These are phyloP conservation scores for Natrix natrix DNA, from an alignment of 2,797 vertebrate genomes.

Conservation along the genomic window DNA sequence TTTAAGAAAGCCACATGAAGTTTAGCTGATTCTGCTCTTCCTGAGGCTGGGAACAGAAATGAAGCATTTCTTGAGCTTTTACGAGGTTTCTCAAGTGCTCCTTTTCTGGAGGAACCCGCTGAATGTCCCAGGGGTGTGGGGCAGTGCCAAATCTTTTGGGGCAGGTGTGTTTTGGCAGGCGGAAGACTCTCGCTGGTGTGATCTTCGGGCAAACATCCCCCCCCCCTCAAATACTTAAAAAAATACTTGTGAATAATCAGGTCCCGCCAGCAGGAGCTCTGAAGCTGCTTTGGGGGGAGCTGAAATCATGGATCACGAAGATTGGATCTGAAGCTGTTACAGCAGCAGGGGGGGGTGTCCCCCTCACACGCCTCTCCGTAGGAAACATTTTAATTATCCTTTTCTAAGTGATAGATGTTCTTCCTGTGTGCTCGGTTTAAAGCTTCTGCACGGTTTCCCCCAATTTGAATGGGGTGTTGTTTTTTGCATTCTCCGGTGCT, in stretches of 20 bases:
- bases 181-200: not conserved
- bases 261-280: not conserved
- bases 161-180: not conserved
- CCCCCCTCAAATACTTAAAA: too few relatives aligned
- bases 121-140: not conserved
- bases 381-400: not conserved
- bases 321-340: not conserved
- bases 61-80: not conserved
- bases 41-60: not conserved
- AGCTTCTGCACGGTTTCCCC: not conserved
- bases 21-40: not conserved
- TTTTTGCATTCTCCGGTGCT: not conserved
- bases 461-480: not conserved
- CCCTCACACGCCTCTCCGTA: accelerated
- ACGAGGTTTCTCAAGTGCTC: not conserved
- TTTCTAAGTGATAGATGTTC: not conserved
- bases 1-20: not conserved
- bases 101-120: not conserved
- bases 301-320: not conserved
- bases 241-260: not conserved
- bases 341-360: too few relatives aligned
- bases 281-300: not conserved
- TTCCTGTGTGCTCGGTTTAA: not conserved
- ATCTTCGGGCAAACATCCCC: not conserved
- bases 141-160: not conserved